A percentile compares a stretch with the other conserved stretches of the same genome.
These are phyloP conservation scores for Drosophila gaucha DNA, from an alignment of 2,888 invertebrate species.

Conservation along the genomic window DNA sequence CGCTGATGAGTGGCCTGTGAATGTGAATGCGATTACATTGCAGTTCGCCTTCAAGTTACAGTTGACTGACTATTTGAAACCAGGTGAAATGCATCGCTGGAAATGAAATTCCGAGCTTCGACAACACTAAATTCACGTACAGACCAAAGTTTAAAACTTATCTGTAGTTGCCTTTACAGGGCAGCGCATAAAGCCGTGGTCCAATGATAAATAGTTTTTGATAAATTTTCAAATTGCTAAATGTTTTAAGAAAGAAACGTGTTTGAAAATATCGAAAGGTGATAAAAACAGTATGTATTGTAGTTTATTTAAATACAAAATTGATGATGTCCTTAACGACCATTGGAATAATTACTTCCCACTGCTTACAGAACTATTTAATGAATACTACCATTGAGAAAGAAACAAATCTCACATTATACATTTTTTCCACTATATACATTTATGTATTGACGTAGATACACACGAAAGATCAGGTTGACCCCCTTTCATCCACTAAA, in stretches of 20 bases:
- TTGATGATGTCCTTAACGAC: too few relatives aligned
- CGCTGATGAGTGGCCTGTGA: constrained; percentile 30
- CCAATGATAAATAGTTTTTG: too few relatives aligned
- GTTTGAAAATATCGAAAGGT: too few relatives aligned
- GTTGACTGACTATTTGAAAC: constrained; percentile 26
- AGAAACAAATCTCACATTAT: neutral
- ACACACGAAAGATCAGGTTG: constrained; percentile 1
- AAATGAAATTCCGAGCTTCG: neutral
- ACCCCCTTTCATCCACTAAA: constrained; percentile 12
- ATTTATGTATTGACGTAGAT: neutral
- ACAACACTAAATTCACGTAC: neutral
- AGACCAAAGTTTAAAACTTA: neutral
- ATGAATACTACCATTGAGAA: too few relatives aligned
- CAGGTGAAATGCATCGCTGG: neutral
- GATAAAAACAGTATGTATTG: too few relatives aligned
- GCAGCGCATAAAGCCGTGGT: too few relatives aligned
- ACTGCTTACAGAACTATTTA: too few relatives aligned
- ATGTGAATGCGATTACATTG: constrained; percentile 38
- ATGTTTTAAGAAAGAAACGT: too few relatives aligned
- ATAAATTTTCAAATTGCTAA: too few relatives aligned
- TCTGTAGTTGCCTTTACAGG: neutral
- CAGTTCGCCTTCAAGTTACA: constrained; percentile 21
- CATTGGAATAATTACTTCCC: too few relatives aligned
- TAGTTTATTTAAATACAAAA: too few relatives aligned
- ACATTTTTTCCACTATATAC: neutral